Conservation (phyloP, 2,797 vertebrate species). For the Fundulus diaphanus region DNA sequence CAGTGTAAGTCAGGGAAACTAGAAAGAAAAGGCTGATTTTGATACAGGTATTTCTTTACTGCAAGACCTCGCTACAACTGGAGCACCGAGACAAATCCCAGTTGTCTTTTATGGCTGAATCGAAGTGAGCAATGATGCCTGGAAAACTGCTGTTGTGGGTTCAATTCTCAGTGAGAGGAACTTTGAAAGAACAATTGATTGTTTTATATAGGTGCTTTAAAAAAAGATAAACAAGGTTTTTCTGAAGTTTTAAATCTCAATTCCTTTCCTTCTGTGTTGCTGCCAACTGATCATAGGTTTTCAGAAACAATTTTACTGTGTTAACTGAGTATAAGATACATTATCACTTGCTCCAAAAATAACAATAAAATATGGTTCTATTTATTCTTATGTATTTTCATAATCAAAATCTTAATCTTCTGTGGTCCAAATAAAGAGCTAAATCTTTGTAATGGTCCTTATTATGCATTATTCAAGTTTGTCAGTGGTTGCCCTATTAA, state of each 20-base stretch:
- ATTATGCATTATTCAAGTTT: too few species aligned
- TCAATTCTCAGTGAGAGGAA: slow-evolving; percentile 44
- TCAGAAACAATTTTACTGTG: slow-evolving; percentile 41
- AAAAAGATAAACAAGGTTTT: slow-evolving; percentile 37
- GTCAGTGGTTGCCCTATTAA: too few species aligned
- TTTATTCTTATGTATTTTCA: slow-evolving; percentile 40
- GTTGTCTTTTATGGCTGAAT: slow-evolving; percentile 56
- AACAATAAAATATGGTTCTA: slow-evolving; percentile 22
- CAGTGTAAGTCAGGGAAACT: slow-evolving; percentile 45
- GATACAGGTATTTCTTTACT: slow-evolving; percentile 60
- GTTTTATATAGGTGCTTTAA: slow-evolving; percentile 33
- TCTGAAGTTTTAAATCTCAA: slow-evolving; percentile 35
- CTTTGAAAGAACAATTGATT: slow-evolving; percentile 47
- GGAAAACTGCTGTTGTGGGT: slow-evolving; percentile 52
- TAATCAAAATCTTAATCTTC: slow-evolving; percentile 58
- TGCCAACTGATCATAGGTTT: slow-evolving; percentile 28
- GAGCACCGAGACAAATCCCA: slow-evolving; percentile 54
- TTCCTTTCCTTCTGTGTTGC: slow-evolving; percentile 8
- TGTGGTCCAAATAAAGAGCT: neutral
- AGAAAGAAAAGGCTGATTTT: slow-evolving; percentile 41
- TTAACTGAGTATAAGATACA: slow-evolving; percentile 32
- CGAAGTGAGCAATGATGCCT: slow-evolving; percentile 51
- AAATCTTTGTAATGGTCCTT: too few species aligned
- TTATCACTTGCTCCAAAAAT: slow-evolving; percentile 35
- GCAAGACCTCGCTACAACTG: slow-evolving; percentile 60